Evolutionary conservation across 1,140 invertebrate species (phyloP).

Genomic region (Aleiodes sp.): DNA sequence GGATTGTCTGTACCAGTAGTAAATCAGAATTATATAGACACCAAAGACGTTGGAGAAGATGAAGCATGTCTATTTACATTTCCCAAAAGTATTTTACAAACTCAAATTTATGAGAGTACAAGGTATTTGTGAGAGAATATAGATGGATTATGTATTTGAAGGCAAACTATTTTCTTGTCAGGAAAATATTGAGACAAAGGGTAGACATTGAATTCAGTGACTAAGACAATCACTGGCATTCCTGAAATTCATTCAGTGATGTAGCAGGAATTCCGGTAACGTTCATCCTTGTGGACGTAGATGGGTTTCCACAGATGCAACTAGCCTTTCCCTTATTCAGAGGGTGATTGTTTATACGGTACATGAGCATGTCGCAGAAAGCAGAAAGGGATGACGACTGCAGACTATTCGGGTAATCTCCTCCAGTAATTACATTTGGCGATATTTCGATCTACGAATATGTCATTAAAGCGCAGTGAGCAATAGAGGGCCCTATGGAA

Average conservation of each 20-base stretch:
- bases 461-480: conserved; percentile 28
- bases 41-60: conserved; percentile 37
- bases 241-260: no score
- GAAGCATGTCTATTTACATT: no score
- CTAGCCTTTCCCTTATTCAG: neutral
- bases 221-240: no score
- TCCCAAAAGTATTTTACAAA: no score
- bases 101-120: no score
- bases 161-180: no score
- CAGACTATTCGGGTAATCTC: conserved; percentile 40
- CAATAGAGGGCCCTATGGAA: neutral
- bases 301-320: neutral
- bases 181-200: no score
- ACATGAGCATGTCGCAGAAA: neutral
- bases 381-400: neutral
- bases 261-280: no score
- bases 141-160: no score
- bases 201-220: no score
- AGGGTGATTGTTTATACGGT: neutral
- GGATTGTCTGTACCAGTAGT: conserved; percentile 7
- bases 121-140: no score
- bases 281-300: no score
- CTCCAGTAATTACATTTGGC: conserved; percentile 55
- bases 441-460: conserved; percentile 49
- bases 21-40: conserved; percentile 51